phyloP scores from a whole-genome alignment of 2,888 invertebrate genomes.

The Idaea dimidiata region DNA sequence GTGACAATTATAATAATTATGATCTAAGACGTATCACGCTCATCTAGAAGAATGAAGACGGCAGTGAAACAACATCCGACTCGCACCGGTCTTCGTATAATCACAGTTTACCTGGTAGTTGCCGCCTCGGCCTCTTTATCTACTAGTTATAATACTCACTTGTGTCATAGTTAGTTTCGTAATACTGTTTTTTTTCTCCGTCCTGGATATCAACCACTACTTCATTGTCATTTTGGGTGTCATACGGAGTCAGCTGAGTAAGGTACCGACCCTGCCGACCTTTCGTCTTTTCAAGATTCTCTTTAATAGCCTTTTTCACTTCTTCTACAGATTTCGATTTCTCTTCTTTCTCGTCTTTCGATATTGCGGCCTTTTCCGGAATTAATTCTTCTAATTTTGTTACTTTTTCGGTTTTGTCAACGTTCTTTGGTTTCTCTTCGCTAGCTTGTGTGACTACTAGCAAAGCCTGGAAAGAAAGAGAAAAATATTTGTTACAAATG shows the following conservation, averaged over 20 bases:
- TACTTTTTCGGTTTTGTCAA: conserved; percentile 27
- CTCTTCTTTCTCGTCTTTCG: background rate
- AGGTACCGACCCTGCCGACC: conserved; percentile 49
- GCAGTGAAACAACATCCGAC: too few relatives aligned
- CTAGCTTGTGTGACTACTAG: conserved; percentile 61
- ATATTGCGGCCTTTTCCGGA: background rate
- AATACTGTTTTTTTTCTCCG: conserved; percentile 87
- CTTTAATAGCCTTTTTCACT: conserved; percentile 13
- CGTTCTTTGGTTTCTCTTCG: conserved; percentile 45
- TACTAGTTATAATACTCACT: too few relatives aligned
- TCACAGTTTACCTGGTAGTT: too few relatives aligned
- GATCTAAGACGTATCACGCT: too few relatives aligned
- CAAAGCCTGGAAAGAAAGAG: conserved; percentile 56
- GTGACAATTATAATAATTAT: too few relatives aligned
- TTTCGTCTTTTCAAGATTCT: conserved; percentile 19
- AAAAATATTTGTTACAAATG: conserved; percentile 6
- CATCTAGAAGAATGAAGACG: too few relatives aligned
- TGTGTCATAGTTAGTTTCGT: conserved; percentile 87
- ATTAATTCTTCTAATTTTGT: conserved; percentile 8
- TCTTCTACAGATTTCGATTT: background rate
- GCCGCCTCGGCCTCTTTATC: too few relatives aligned
- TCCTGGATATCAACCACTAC: conserved; percentile 87
- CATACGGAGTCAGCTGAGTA: conserved; percentile 42
- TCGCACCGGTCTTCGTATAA: too few relatives aligned
- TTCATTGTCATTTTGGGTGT: conserved; percentile 71